These are phyloP conservation scores for Laspeyria flexula DNA, from an alignment of 2,888 invertebrate genomes.

Conservation along the genomic window DNA sequence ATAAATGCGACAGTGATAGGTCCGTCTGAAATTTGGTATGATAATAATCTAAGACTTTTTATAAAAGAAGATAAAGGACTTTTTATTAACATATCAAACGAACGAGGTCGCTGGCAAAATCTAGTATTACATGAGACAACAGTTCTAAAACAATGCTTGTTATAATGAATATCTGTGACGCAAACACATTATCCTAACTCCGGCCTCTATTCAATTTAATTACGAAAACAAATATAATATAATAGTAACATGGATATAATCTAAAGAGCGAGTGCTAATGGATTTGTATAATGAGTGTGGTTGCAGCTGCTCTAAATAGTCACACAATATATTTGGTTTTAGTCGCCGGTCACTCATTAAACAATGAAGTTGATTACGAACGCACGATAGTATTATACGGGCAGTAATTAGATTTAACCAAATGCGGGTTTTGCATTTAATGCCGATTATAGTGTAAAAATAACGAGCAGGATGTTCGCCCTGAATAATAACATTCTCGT, in stretches of 20 bases:
- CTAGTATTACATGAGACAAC: too few species aligned
- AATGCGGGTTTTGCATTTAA: constrained; percentile 81
- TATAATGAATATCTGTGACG: constrained; percentile 9
- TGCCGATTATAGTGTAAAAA: constrained; percentile 63
- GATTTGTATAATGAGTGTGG: constrained; percentile 70
- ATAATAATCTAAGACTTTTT: too few species aligned
- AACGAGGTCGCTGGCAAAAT: too few species aligned
- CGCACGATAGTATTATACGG: constrained; percentile 81
- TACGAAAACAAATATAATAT: constrained; percentile 58
- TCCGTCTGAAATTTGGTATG: too few species aligned
- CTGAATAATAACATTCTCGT: constrained; percentile 48
- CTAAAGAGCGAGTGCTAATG: constrained; percentile 64
- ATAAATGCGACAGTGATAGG: too few species aligned
- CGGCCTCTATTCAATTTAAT: constrained; percentile 57
- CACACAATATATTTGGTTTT: constrained; percentile 71
- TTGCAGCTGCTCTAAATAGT: constrained; percentile 71
- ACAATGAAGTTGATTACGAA: constrained; percentile 80
- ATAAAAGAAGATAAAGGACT: too few species aligned
- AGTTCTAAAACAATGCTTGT: not conserved
- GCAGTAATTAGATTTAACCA: constrained; percentile 82
- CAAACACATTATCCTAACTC: constrained; percentile 46
- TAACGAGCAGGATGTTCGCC: constrained; percentile 61
- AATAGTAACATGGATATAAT: constrained; percentile 48
- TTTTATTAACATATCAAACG: too few species aligned
- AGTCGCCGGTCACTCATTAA: constrained; percentile 79